phyloP scores from a whole-genome alignment of 2,797 vertebrate species.

The Esox masquinongy region DNA sequence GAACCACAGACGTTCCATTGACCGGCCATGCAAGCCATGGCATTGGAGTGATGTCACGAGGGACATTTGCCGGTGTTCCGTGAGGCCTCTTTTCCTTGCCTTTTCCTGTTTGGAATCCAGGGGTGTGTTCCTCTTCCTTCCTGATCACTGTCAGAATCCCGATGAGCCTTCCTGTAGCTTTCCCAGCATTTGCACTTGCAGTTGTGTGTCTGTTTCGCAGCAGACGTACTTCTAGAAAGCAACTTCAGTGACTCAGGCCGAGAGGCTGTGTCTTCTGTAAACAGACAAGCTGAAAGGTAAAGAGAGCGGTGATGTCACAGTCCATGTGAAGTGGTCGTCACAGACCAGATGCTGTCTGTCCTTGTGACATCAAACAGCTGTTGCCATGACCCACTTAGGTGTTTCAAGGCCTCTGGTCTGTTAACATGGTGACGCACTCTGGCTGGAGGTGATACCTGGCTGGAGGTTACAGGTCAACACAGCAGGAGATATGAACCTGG shows the following conservation, averaged over 20 bases:
- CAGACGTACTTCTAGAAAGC: constrained; percentile 20
- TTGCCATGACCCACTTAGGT: neutral
- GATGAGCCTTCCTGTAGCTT: constrained; percentile 63
- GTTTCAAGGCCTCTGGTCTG: neutral
- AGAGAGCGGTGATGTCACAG: constrained; percentile 58
- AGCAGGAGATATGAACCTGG: constrained; percentile 3
- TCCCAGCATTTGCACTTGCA: constrained; percentile 39
- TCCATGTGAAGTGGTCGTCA: constrained; percentile 51
- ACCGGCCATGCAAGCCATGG: neutral
- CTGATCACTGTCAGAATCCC: constrained; percentile 54
- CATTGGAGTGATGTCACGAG: neutral
- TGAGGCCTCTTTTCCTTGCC: constrained; percentile 62
- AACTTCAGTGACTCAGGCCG: constrained; percentile 2
- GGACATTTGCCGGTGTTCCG: neutral
- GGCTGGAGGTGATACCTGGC: constrained; percentile 29
- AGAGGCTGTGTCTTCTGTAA: constrained; percentile 23
- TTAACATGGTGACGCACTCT: neutral
- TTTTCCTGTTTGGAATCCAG: constrained; percentile 66
- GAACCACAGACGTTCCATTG: neutral
- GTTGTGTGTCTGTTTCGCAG: constrained; percentile 23
- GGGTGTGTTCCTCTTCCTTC: constrained; percentile 72
- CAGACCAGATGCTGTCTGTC: constrained; percentile 29
- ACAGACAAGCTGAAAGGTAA: constrained; percentile 61
- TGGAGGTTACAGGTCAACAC: constrained; percentile 1
- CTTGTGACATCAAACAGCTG: neutral